These are phyloP conservation scores for Limnephilus rhombicus DNA, from an alignment of 2,888 invertebrate genomes.

Conservation along the genomic window DNA sequence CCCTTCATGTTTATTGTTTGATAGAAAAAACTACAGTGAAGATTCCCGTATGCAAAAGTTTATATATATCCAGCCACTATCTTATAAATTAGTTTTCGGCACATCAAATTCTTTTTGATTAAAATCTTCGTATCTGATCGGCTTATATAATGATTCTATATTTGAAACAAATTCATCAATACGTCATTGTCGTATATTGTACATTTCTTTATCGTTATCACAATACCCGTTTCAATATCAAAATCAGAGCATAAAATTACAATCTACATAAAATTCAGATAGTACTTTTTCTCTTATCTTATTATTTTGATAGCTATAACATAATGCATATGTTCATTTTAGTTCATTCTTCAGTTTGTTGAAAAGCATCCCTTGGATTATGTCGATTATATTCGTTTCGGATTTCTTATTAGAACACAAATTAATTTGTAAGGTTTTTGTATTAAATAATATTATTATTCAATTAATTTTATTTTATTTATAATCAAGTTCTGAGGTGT, in stretches of 20 bases:
- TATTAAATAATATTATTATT: too few relatives aligned
- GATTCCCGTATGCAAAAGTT: neutral
- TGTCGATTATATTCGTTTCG: neutral
- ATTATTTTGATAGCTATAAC: neutral
- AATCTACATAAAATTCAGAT: neutral
- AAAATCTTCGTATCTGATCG: neutral
- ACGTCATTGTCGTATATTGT: neutral
- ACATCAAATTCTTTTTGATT: neutral
- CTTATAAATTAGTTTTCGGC: neutral
- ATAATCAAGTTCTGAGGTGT: too few relatives aligned
- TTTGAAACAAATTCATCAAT: neutral
- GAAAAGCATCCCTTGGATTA: neutral
- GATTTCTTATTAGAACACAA: neutral
- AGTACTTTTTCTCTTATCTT: neutral
- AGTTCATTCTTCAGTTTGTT: neutral
- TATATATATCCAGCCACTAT: slow-evolving; percentile 6
- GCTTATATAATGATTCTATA: neutral
- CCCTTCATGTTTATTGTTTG: slow-evolving; percentile 48
- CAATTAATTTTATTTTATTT: too few relatives aligned
- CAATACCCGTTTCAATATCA: neutral
- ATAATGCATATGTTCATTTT: neutral
- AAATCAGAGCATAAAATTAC: neutral
- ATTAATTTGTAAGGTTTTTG: too few relatives aligned
- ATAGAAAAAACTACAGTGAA: neutral
- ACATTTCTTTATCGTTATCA: neutral